Evolutionary conservation across 2,113 vertebrate genomes (phyloP), one percentile per base, ranked within the genome.

Genomic region (Synodontis membranacea): DNA sequence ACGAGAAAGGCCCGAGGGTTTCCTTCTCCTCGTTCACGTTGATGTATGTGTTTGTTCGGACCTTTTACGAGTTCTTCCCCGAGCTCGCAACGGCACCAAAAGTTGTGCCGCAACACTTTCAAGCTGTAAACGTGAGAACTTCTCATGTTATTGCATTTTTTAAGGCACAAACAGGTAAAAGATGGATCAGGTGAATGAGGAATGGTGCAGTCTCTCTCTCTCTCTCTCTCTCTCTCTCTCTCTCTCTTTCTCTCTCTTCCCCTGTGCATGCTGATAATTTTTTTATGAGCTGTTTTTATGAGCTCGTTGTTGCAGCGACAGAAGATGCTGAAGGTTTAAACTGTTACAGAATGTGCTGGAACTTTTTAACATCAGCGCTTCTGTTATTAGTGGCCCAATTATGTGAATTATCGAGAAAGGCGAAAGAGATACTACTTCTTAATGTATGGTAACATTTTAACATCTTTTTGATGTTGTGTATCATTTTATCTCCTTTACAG

Each of bases 1-100:
- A 75, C 44, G 14, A 68, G 75, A 60, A 81, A 64, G 39, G n/a
- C 66, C 81, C 85, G 37, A 74, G 80, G 89, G 85, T 82, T 80
- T 81, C 86, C 85, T 84, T n/a, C 68, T 82, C 86, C 88, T 91
- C 48, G 54, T 88, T 88, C 76, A 50, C 42, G n/a, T n/a, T 83
- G 80, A 87, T 83, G 80, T 60, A 83, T 78, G 82, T 66, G 80
- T 74, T 82, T 58, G 58, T 78, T 83, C 39, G 23, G 58, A 66
- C 23, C 80, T 78, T 78, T 87, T 78, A 52, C 7, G 28, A 64
- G 31, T 4, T 46, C 76, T 64, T 52, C 5, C 34, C 78, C 11
- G 66, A 46, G 60, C 23, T n/a, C 6, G 5, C 4, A 15, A 39
- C n/a, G 12, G 11, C 72, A 66, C 42, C 75, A n/a, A 46, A 19